Conservation (phyloP, 2,113 vertebrate species). For the Gobiocypris rarus region DNA sequence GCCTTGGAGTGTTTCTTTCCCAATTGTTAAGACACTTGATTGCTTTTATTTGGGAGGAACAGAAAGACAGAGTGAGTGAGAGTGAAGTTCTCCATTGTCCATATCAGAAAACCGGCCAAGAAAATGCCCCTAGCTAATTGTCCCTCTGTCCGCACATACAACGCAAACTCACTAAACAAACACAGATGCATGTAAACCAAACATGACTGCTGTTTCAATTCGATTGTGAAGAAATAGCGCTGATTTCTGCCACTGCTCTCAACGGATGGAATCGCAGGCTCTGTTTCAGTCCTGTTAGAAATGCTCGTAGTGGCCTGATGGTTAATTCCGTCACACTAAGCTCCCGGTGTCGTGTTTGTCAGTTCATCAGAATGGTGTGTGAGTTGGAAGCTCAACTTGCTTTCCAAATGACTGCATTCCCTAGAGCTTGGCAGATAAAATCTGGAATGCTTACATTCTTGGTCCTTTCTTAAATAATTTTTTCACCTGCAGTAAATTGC, state of each 20-base stretch:
- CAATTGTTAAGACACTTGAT: slow-evolving; percentile 6
- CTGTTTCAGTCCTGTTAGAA: slow-evolving; percentile 13
- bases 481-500: slow-evolving; percentile 48
- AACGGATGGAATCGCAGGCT: background rate
- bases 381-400: slow-evolving; percentile 45
- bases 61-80: background rate
- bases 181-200: slow-evolving; percentile 34
- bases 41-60: background rate
- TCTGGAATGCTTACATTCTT: slow-evolving; percentile 58
- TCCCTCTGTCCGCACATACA: slow-evolving; percentile 32
- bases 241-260: background rate
- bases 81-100: slow-evolving; percentile 6
- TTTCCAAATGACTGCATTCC: slow-evolving; percentile 46
- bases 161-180: slow-evolving; percentile 47
- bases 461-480: slow-evolving; percentile 32
- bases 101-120: slow-evolving; percentile 39
- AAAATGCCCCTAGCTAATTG: slow-evolving; percentile 41
- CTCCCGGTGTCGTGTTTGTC: slow-evolving; percentile 17
- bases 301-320: background rate
- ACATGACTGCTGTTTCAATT: slow-evolving; percentile 45
- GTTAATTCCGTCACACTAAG: background rate
- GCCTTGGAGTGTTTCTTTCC: slow-evolving; percentile 6
- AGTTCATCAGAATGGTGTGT: slow-evolving; percentile 39
- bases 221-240: slow-evolving; percentile 29
- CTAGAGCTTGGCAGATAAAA: slow-evolving; percentile 54